Evolutionary conservation across 2,113 vertebrate genomes (phyloP).

Genomic region (Argyrosomus japonicus): DNA sequence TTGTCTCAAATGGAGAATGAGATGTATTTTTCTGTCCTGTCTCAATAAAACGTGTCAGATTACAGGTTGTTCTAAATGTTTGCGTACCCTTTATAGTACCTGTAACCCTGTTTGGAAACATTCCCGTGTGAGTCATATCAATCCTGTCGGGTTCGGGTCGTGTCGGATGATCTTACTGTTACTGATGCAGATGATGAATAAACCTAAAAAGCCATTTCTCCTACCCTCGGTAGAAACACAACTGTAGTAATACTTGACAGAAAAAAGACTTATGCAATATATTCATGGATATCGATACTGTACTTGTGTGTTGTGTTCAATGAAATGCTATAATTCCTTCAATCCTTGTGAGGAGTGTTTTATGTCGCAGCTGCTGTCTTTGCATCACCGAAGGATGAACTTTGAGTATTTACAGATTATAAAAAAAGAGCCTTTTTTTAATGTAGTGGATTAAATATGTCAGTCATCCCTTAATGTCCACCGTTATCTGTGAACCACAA

Average conservation of each 20-base stretch:
- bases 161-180: constrained; percentile 1
- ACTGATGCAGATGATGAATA: constrained; percentile 45
- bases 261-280: constrained; percentile 74
- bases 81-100: constrained; percentile 9
- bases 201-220: constrained; percentile 77
- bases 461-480: constrained; percentile 9
- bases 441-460: constrained; percentile 15
- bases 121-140: constrained; percentile 52
- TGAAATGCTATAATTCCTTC: constrained; percentile 23
- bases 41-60: neutral
- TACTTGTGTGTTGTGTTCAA: constrained; percentile 50
- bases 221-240: constrained; percentile 61
- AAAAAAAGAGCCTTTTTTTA: constrained; percentile 24
- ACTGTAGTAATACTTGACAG: constrained; percentile 73
- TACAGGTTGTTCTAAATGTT: neutral
- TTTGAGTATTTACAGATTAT: neutral
- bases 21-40: neutral
- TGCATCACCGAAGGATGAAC: neutral
- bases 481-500: neutral
- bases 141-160: constrained; percentile 38
- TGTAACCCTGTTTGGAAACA: constrained; percentile 52
- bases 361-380: constrained; percentile 20
- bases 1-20: neutral
- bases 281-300: constrained; percentile 43
- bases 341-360: constrained; percentile 19